Evolutionary conservation across 2,888 invertebrate genomes (phyloP), one percentile per base, ranked within the genome.

Genomic region (Xestoiulus laeticollis): DNA sequence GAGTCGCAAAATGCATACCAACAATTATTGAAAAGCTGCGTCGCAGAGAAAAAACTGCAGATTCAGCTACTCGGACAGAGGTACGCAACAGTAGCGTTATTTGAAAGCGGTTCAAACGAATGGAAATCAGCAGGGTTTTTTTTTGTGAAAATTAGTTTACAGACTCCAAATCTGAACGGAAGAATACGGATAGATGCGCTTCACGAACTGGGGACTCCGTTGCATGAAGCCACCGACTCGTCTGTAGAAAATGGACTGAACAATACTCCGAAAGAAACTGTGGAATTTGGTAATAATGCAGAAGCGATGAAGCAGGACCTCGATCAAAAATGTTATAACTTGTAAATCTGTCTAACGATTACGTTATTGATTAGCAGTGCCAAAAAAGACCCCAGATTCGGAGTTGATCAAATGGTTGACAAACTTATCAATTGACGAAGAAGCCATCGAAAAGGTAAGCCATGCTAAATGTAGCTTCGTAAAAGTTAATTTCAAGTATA

Each of bases 1-100:
- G 96, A 96, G 48, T 94, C 94, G 87, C 96, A 96, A 90, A 95
- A 95, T 90, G 94, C 94, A 53, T 95, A 96, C 92, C 95, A 96
- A 90, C 92, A 93, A 30, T 91, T 96, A 87, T 93, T 97, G 85
- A 94, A 95, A 90, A 93, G 94, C 89, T 94, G 94, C 90, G 90
- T 96, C 2, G 95, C 95, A 88, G 95, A 96, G 89, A 95, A 95
- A 91, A 95, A 94, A 90, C 91, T 93, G 30, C 94, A 95, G 90
- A 93, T 95, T 32, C 93, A 94, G 90, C 92, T 94, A 22, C 92
- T 96, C 22, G 90, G 90, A 90, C 91, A 90, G 53, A 87, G 68
- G 88, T 88, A 85, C 22, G 30, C 78, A 78, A 30, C 14, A 30
- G 5, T 30, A 14, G 48, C 82, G 16, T 30, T 38, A 19, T 78